A percentile compares a stretch with the other conserved stretches of the same genome.
These are phyloP conservation scores for Hypotaenidia philippensis DNA, from an alignment of 2,797 vertebrate species.

Conservation along the genomic window DNA sequence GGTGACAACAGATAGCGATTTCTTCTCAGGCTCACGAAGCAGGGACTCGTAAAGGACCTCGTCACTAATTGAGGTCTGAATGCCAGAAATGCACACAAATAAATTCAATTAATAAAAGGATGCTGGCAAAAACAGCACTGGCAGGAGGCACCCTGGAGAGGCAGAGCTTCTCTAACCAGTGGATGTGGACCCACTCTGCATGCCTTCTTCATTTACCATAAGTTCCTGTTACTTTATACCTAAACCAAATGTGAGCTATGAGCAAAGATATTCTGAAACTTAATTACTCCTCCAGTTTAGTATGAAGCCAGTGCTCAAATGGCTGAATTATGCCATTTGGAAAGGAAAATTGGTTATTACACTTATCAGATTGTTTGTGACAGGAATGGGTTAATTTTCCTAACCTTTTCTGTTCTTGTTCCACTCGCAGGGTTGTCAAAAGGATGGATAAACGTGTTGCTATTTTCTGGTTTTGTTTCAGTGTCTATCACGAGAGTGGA, in stretches of 20 bases:
- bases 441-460: constrained; percentile 72
- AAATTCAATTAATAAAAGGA: neutral
- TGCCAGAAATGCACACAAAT: neutral
- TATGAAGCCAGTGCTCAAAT: neutral
- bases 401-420: constrained; percentile 75
- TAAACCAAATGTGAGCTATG: neutral
- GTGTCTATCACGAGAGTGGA: constrained; percentile 75
- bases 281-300: constrained; percentile 38
- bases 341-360: constrained; percentile 53
- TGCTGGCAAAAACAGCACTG: neutral
- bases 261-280: constrained; percentile 42
- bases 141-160: neutral
- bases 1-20: neutral
- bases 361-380: constrained; percentile 65
- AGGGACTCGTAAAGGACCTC: neutral
- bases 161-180: neutral
- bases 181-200: neutral
- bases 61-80: neutral
- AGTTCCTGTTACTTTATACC: neutral
- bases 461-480: constrained; percentile 75
- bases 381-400: constrained; percentile 77
- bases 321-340: constrained; percentile 34
- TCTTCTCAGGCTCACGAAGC: neutral
- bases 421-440: constrained; percentile 65
- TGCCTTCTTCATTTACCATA: neutral